Conservation (phyloP, 2,797 vertebrate genomes). For the Epinephelus awoara region DNA sequence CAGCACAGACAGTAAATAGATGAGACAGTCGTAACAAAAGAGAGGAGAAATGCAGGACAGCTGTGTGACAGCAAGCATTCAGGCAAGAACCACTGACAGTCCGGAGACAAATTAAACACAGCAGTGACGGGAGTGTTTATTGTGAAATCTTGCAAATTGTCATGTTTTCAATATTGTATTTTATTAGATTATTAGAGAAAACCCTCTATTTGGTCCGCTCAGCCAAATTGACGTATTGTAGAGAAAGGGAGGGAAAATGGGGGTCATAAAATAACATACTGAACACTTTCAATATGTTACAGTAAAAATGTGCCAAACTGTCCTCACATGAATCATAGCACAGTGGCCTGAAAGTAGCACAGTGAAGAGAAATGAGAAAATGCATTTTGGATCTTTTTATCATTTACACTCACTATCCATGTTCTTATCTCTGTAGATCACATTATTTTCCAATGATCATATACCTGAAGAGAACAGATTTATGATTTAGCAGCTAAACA, state of each 20-base stretch:
- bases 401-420: too few species aligned
- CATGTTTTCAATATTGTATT: slow-evolving; percentile 5
- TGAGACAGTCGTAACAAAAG: slow-evolving; percentile 28
- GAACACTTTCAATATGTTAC: background rate
- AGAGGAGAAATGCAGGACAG: background rate
- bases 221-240: background rate
- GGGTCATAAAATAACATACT: background rate
- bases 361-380: background rate
- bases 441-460: too few species aligned
- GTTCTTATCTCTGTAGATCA: too few species aligned
- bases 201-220: background rate
- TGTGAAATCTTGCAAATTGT: background rate
- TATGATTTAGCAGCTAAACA: too few species aligned
- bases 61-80: background rate
- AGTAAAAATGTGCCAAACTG: background rate
- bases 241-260: background rate
- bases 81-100: background rate
- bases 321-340: background rate
- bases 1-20: slow-evolving; percentile 7
- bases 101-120: slow-evolving; percentile 4
- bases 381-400: background rate
- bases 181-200: background rate
- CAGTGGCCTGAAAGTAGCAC: background rate
- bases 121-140: background rate
- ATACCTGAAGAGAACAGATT: too few species aligned